Percentiles rank a stretch among this genome's conserved stretches.
phyloP scores from a whole-genome alignment of 2,797 vertebrate genomes.

The Crax fasciolata region DNA sequence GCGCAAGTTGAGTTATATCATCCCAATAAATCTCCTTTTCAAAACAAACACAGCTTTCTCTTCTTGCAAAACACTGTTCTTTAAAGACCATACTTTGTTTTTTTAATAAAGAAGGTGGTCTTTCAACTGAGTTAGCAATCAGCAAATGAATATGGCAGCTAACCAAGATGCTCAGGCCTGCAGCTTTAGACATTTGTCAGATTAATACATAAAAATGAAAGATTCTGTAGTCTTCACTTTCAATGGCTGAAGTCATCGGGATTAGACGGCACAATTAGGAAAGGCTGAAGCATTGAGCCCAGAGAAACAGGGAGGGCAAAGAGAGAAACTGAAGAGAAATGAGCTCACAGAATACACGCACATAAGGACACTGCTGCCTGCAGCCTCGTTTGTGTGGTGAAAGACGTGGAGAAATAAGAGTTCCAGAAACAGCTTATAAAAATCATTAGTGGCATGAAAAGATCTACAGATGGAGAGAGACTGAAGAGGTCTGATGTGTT shows the following conservation, averaged over 20 bases:
- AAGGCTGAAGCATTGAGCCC: neutral
- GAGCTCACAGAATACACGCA: neutral
- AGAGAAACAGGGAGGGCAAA: neutral
- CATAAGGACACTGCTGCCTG: neutral
- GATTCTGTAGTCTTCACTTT: neutral
- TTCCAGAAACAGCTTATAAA: slow-evolving; percentile 37
- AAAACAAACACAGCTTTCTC: slow-evolving; percentile 78
- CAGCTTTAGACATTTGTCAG: slow-evolving; percentile 61
- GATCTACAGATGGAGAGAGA: slow-evolving; percentile 42
- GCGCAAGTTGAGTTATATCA: slow-evolving; percentile 73
- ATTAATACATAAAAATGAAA: slow-evolving; percentile 35
- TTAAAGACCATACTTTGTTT: slow-evolving; percentile 47
- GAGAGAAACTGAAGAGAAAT: slow-evolving; percentile 15
- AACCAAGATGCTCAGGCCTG: slow-evolving; percentile 49
- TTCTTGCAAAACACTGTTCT: slow-evolving; percentile 65
- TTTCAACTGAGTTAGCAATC: slow-evolving; percentile 65
- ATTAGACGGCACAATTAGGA: neutral
- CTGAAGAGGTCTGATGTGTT: slow-evolving; percentile 44
- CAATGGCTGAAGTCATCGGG: neutral
- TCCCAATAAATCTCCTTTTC: slow-evolving; percentile 79
- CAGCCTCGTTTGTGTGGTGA: neutral
- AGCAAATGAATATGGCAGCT: slow-evolving; percentile 50
- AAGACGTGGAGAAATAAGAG: slow-evolving; percentile 1
- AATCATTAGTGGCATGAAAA: slow-evolving; percentile 57
- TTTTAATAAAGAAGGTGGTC: slow-evolving; percentile 64